phyloP scores from a whole-genome alignment of 2,797 vertebrate genomes.

The Oreonectes daqikongensis region DNA sequence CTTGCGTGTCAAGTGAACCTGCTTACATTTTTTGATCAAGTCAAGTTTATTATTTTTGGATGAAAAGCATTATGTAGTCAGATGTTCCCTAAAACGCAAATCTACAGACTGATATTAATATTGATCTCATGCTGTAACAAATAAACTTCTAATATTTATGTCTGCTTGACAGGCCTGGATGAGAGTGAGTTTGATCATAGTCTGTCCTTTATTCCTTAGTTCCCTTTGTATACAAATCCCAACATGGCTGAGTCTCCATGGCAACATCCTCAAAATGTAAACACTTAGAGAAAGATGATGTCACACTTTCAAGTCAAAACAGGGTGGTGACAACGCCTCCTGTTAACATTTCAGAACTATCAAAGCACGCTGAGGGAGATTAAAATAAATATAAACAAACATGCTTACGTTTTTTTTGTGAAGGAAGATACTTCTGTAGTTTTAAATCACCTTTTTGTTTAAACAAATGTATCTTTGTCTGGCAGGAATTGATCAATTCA shows the following conservation, averaged over 20 bases:
- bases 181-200: constrained; percentile 13
- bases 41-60: constrained; percentile 31
- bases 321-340: constrained; percentile 3
- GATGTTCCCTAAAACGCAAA: constrained; percentile 10
- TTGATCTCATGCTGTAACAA: constrained; percentile 15
- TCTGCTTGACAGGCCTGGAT: background rate
- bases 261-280: constrained; percentile 41
- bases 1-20: constrained; percentile 14
- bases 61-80: background rate
- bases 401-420: background rate
- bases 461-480: constrained; percentile 14
- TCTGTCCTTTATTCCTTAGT: constrained; percentile 23
- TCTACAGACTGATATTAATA: constrained; percentile 27
- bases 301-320: constrained; percentile 35
- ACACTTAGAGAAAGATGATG: constrained; percentile 39
- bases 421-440: background rate
- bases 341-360: constrained; percentile 11
- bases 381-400: constrained; percentile 26
- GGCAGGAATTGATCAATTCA: background rate
- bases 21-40: constrained; percentile 15
- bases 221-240: constrained; percentile 25
- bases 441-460: background rate
- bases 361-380: constrained; percentile 4
- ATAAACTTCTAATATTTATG: background rate
- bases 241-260: constrained; percentile 32